Conservation (phyloP, 2,888 invertebrate species). For the Chloroclystis v-ata region DNA sequence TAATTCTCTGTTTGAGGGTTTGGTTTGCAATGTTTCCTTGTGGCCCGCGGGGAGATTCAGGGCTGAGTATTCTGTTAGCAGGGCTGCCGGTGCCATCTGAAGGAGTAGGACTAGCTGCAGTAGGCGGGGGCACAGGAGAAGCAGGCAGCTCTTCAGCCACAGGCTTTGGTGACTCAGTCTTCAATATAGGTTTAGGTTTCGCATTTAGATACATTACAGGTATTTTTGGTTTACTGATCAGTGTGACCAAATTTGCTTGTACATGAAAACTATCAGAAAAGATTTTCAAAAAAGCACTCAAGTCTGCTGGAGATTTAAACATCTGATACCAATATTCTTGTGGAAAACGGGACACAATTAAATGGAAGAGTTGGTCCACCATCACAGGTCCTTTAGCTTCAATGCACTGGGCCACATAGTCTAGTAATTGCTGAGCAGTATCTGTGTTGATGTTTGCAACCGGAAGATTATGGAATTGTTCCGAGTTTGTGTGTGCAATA, state of each 20-base stretch:
- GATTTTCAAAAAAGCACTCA: conserved; percentile 93
- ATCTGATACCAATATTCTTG: conserved; percentile 89
- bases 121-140: conserved; percentile 53
- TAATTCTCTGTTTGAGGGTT: conserved; percentile 91
- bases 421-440: conserved; percentile 87
- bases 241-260: conserved; percentile 92
- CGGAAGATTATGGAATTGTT: conserved; percentile 83
- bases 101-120: conserved; percentile 64
- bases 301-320: conserved; percentile 93
- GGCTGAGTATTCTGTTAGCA: conserved; percentile 73
- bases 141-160: conserved; percentile 59
- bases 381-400: conserved; percentile 89
- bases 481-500: conserved; percentile 81
- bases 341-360: conserved; percentile 86
- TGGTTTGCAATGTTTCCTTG: conserved; percentile 82
- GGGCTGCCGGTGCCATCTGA: conserved; percentile 68
- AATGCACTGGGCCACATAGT: conserved; percentile 89
- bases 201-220: conserved; percentile 78
- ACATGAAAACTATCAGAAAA: conserved; percentile 97
- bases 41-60: conserved; percentile 71
- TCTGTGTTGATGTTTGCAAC: conserved; percentile 89
- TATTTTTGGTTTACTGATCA: conserved; percentile 87
- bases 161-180: conserved; percentile 75
- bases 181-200: conserved; percentile 57
- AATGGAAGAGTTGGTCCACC: conserved; percentile 91